Evolutionary conservation across 2,113 vertebrate genomes (phyloP).

Genomic region (Boleophthalmus pectinirostris): DNA sequence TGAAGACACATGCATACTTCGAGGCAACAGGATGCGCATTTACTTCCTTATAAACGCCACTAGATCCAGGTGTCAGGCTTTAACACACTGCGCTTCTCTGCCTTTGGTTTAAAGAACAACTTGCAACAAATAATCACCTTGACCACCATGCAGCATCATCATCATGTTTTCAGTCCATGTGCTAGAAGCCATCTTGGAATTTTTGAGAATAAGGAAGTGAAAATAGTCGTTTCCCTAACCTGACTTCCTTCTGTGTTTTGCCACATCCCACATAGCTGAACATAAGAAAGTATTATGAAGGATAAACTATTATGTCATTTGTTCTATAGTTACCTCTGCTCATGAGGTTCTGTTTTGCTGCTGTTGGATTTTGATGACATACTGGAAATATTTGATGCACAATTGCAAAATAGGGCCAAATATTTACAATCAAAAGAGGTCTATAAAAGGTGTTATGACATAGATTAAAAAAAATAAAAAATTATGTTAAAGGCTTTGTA

Average conservation of each 20-base stretch:
- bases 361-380: neutral
- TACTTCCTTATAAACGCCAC: conserved; percentile 60
- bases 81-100: conserved; percentile 42
- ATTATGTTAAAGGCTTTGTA: neutral
- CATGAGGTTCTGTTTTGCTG: neutral
- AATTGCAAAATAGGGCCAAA: neutral
- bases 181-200: conserved; percentile 5
- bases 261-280: conserved; percentile 33
- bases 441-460: neutral
- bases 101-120: conserved; percentile 42
- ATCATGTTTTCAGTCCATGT: neutral
- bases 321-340: neutral
- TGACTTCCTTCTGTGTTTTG: conserved; percentile 4
- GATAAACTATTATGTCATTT: conserved; percentile 41
- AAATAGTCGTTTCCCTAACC: conserved; percentile 9
- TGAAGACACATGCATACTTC: conserved; percentile 29
- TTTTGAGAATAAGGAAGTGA: conserved; percentile 10
- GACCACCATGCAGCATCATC: neutral
- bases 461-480: neutral
- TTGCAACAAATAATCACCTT: conserved; percentile 34
- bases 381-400: neutral
- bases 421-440: neutral
- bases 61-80: conserved; percentile 70
- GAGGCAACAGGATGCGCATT: conserved; percentile 52
- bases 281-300: conserved; percentile 35